These are phyloP conservation scores for Mionectes macconnelli DNA, from an alignment of 2,113 vertebrate species.

Conservation along the genomic window DNA sequence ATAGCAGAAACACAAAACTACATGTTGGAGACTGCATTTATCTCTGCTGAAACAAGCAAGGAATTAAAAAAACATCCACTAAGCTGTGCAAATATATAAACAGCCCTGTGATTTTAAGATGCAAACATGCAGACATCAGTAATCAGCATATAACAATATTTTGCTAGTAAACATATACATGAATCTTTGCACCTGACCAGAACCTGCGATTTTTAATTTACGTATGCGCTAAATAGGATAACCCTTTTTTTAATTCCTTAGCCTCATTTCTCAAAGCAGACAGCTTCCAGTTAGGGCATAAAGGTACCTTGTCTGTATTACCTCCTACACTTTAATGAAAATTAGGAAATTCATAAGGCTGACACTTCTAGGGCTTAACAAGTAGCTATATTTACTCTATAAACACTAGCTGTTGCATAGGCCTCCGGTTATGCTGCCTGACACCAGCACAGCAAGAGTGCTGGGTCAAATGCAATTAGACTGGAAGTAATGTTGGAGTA, in stretches of 20 bases:
- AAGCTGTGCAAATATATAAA: not conserved
- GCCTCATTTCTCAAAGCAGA: not conserved
- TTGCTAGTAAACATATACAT: not conserved
- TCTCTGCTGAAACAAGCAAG: not conserved
- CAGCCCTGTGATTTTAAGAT: not conserved
- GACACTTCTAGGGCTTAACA: not conserved
- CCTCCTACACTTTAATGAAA: not conserved
- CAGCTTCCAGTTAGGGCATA: not conserved
- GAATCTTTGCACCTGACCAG: not conserved
- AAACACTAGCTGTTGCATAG: slow-evolving; percentile 17
- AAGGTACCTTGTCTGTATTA: not conserved
- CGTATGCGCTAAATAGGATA: not conserved
- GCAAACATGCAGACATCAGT: rapidly evolving
- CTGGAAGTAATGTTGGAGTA: slow-evolving; percentile 63
- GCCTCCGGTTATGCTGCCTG: slow-evolving; percentile 18
- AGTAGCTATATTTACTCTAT: not conserved
- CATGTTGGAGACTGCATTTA: not conserved
- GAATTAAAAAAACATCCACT: not conserved
- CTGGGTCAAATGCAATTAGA: slow-evolving; percentile 46
- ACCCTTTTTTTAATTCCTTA: not conserved
- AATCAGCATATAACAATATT: not conserved
- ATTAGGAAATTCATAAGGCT: not conserved
- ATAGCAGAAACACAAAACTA: not conserved
- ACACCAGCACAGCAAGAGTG: slow-evolving; percentile 5
- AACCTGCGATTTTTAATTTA: not conserved